These are phyloP conservation scores for Rhinoraja longicauda DNA, from an alignment of 2,797 vertebrate genomes.

Conservation along the genomic window DNA sequence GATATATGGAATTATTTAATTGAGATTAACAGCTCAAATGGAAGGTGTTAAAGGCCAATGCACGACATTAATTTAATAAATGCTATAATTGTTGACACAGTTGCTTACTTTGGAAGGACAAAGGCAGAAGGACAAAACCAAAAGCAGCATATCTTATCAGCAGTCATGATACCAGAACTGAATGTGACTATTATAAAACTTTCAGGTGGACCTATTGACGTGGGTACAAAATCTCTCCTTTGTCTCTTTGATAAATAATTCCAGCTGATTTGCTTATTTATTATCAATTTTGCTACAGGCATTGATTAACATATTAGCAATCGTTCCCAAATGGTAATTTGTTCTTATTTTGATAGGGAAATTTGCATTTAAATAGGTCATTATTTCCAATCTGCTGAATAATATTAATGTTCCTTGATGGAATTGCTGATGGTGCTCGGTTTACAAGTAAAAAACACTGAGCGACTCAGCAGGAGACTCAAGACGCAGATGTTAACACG, in stretches of 20 bases:
- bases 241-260: neutral
- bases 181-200: neutral
- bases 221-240: neutral
- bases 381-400: neutral
- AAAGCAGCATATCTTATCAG: neutral
- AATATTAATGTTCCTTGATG: neutral
- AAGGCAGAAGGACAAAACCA: neutral
- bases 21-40: neutral
- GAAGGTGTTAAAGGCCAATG: neutral
- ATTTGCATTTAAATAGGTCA: neutral
- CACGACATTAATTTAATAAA: neutral
- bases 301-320: conserved; percentile 2
- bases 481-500: neutral
- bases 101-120: neutral
- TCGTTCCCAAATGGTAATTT: neutral
- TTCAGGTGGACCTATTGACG: neutral
- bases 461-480: neutral
- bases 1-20: neutral
- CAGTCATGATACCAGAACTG: neutral
- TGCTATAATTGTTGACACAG: neutral
- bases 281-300: neutral
- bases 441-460: neutral
- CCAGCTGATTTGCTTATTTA: neutral
- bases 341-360: neutral
- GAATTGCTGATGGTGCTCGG: neutral